phyloP scores from a whole-genome alignment of 2,888 invertebrate species.

The Trachelus iudaicus region DNA sequence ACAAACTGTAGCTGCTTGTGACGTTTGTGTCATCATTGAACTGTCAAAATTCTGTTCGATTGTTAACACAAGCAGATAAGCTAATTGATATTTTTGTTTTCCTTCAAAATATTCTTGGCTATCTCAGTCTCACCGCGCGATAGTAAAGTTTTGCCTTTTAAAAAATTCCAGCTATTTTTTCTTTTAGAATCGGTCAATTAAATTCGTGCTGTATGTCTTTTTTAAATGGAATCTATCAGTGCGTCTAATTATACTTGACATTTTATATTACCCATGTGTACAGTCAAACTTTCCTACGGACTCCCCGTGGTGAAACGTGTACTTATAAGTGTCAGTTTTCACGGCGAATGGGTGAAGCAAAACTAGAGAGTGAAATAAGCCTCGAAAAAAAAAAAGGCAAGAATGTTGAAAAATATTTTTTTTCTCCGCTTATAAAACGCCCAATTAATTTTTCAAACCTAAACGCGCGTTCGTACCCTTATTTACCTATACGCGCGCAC shows the following conservation, averaged over 20 bases:
- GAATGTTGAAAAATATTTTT: not conserved
- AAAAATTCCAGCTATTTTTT: not conserved
- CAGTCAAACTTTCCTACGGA: not conserved
- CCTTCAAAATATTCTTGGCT: not conserved
- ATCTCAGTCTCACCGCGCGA: not conserved
- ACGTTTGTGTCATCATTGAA: not conserved
- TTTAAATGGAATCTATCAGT: not conserved
- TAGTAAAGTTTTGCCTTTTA: not conserved
- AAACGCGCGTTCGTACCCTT: not conserved
- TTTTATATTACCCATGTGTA: not conserved
- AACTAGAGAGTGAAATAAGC: not conserved
- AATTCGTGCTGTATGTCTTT: not conserved
- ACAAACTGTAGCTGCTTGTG: not conserved
- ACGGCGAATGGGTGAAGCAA: not conserved
- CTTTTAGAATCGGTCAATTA: not conserved
- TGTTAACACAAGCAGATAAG: constrained; percentile 28
- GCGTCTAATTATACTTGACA: not conserved
- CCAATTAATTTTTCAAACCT: constrained; percentile 39
- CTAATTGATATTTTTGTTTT: constrained; percentile 19
- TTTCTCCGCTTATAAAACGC: constrained; percentile 16
- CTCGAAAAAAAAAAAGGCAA: not conserved
- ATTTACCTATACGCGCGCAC: constrained; percentile 14
- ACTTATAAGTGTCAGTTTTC: not conserved
- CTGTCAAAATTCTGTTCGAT: constrained; percentile 14
- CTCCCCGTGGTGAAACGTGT: not conserved